These are phyloP conservation scores for Xiphydria camelus DNA, from an alignment of 2,888 invertebrate species.

Conservation along the genomic window DNA sequence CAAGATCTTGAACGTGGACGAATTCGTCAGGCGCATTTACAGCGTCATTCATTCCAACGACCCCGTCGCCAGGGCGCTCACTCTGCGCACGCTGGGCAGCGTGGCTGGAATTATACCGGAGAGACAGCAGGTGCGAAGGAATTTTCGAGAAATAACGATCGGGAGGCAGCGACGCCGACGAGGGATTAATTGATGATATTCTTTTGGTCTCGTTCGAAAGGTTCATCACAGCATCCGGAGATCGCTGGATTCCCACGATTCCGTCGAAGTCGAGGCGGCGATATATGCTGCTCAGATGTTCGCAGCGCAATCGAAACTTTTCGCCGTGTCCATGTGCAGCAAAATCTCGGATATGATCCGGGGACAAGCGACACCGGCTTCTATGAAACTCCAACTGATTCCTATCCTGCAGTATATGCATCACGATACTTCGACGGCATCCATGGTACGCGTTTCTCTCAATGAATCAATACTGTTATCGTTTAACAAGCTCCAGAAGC, in stretches of 20 bases:
- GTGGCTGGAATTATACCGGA: conserved; percentile 93
- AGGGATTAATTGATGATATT: too few relatives aligned
- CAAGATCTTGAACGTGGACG: conserved; percentile 94
- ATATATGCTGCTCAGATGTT: conserved; percentile 94
- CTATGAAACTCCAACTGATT: conserved; percentile 87
- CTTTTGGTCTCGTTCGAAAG: conserved; percentile 21
- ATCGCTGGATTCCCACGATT: conserved; percentile 91
- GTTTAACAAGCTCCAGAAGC: too few relatives aligned
- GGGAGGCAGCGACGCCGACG: too few relatives aligned
- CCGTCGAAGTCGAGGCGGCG: conserved; percentile 94
- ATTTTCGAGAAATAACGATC: too few relatives aligned
- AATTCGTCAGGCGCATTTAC: conserved; percentile 86
- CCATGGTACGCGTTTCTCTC: conserved; percentile 67
- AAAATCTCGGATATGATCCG: conserved; percentile 95
- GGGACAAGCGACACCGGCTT: conserved; percentile 88
- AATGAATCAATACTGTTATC: not conserved
- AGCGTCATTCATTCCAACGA: conserved; percentile 97
- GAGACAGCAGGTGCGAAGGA: conserved; percentile 68
- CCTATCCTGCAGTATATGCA: conserved; percentile 92
- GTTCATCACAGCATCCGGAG: conserved; percentile 93
- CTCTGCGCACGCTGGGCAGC: conserved; percentile 86
- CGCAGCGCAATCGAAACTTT: conserved; percentile 92
- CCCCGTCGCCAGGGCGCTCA: conserved; percentile 90
- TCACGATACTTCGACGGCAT: conserved; percentile 76
- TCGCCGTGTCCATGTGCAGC: conserved; percentile 93